phyloP scores from a whole-genome alignment of 1,140 invertebrate species.

The Ceratina japonica region DNA sequence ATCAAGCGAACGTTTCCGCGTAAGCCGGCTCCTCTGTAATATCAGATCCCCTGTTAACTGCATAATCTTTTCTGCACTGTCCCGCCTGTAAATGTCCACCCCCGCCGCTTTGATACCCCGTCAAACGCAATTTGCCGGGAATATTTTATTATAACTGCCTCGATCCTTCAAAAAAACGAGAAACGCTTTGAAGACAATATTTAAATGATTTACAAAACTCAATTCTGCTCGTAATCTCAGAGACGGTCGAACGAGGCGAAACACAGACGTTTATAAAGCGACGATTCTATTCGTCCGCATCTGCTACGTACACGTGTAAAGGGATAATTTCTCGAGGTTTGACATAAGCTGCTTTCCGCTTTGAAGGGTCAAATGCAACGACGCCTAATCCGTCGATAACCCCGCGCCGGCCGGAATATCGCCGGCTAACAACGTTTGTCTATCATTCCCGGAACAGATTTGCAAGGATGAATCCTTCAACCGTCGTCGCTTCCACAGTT shows the following conservation, averaged over 20 bases:
- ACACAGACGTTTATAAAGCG: too few relatives aligned
- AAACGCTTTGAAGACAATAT: too few relatives aligned
- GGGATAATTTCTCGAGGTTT: conserved; percentile 9
- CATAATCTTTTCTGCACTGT: background rate
- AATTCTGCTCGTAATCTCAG: too few relatives aligned
- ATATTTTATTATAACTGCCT: too few relatives aligned
- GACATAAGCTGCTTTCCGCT: conserved; percentile 30
- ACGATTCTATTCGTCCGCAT: too few relatives aligned
- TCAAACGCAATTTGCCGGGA: too few relatives aligned
- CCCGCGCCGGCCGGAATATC: conserved; percentile 22
- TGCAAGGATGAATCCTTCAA: conserved; percentile 3
- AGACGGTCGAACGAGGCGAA: too few relatives aligned
- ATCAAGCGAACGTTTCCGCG: background rate
- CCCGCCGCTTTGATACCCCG: too few relatives aligned
- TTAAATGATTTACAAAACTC: too few relatives aligned
- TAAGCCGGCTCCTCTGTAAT: conserved; percentile 29
- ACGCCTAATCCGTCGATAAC: conserved; percentile 49
- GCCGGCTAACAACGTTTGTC: conserved; percentile 34
- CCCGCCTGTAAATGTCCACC: background rate
- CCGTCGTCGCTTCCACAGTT: conserved; percentile 2
- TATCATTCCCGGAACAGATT: conserved; percentile 22
- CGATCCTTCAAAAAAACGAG: too few relatives aligned
- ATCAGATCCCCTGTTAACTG: conserved; percentile 27
- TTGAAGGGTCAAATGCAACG: conserved; percentile 23
- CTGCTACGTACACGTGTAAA: background rate